These are phyloP conservation scores for Cyclopterus lumpus DNA, from an alignment of 2,797 vertebrate genomes.

Conservation along the genomic window DNA sequence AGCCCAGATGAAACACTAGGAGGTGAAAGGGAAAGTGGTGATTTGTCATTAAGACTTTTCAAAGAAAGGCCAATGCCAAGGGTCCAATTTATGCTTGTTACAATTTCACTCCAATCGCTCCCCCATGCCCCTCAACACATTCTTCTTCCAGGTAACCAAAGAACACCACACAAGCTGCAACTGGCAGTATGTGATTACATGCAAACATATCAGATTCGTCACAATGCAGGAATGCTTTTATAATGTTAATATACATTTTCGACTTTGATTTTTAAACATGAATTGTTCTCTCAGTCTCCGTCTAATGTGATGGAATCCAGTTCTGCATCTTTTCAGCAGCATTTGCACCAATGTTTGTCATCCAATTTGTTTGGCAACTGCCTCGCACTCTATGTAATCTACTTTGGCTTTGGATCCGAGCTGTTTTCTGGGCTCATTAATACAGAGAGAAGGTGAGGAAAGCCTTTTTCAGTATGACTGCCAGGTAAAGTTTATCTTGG, in stretches of 20 bases:
- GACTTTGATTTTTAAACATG: slow-evolving; percentile 11
- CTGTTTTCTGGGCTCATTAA: slow-evolving; percentile 63
- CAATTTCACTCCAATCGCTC: slow-evolving; percentile 64
- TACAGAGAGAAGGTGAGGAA: slow-evolving; percentile 58
- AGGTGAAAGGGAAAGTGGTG: slow-evolving; percentile 82
- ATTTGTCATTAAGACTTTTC: slow-evolving; percentile 85
- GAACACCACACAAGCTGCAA: slow-evolving; percentile 39
- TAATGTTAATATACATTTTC: neutral
- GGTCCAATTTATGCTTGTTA: slow-evolving; percentile 79
- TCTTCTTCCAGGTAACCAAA: slow-evolving; percentile 50
- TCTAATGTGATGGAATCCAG: slow-evolving; percentile 28
- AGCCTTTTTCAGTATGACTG: slow-evolving; percentile 60
- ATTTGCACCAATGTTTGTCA: slow-evolving; percentile 39
- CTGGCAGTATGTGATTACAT: slow-evolving; percentile 28
- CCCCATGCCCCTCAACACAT: slow-evolving; percentile 60
- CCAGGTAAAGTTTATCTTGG: slow-evolving; percentile 79
- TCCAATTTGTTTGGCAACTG: slow-evolving; percentile 43
- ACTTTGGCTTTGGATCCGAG: slow-evolving; percentile 49
- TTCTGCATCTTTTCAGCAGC: slow-evolving; percentile 15
- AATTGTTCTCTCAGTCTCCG: slow-evolving; percentile 4
- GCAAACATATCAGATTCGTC: slow-evolving; percentile 15
- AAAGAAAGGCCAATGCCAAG: slow-evolving; percentile 78
- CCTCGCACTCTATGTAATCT: slow-evolving; percentile 31
- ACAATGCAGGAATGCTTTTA: slow-evolving; percentile 18
- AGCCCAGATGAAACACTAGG: slow-evolving; percentile 77